Percentiles rank a stretch among this genome's conserved stretches.
These are phyloP conservation scores for Limonius californicus DNA, from an alignment of 1,140 invertebrate species.

Conservation along the genomic window DNA sequence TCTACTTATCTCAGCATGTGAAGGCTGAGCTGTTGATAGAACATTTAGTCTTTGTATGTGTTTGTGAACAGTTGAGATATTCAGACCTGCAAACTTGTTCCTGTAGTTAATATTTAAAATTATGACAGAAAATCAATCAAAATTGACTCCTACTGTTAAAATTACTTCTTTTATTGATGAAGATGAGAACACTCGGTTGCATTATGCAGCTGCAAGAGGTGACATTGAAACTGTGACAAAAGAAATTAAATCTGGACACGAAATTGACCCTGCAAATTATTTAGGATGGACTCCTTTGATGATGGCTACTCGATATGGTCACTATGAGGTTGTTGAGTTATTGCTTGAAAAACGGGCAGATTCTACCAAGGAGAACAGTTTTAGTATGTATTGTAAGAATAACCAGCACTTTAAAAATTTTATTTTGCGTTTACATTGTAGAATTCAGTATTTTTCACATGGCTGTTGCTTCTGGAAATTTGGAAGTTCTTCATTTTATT, in stretches of 20 bases:
- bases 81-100: too few species aligned
- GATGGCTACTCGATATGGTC: conserved; percentile 51
- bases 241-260: conserved; percentile 29
- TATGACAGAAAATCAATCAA: background rate
- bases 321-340: conserved; percentile 46
- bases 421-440: too few species aligned
- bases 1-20: too few species aligned
- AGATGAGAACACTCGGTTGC: conserved; percentile 38
- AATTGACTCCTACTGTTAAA: background rate
- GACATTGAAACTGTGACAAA: conserved; percentile 25
- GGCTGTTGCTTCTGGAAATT: conserved; percentile 35
- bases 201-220: conserved; percentile 33
- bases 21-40: too few species aligned
- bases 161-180: conserved; percentile 29
- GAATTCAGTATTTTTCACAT: conserved; percentile 37
- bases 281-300: conserved; percentile 54
- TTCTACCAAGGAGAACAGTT: conserved; percentile 47
- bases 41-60: too few species aligned
- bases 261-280: conserved; percentile 47
- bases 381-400: conserved; percentile 48
- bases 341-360: conserved; percentile 46
- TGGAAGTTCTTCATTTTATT: conserved; percentile 32
- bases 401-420: too few species aligned
- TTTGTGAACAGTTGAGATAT: too few species aligned
- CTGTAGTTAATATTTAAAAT: too few species aligned